Base-by-base conservation (phyloP, 2,888 invertebrate genomes). In the Troilus luridus region DNA sequence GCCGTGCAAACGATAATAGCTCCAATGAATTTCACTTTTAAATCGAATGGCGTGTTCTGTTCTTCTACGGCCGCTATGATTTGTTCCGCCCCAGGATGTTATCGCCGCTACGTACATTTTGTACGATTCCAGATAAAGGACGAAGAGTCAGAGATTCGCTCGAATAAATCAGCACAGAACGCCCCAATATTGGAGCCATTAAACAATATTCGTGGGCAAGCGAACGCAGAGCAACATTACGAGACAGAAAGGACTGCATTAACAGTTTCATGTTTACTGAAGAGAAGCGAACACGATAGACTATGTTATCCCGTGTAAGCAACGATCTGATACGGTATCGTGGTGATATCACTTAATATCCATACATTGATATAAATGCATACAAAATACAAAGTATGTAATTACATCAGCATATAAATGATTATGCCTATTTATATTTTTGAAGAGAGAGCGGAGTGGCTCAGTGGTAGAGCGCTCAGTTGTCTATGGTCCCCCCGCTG, bases 1-100 rank as follows among this genome's bases (percentile, higher is more conserved):
- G 72, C 72, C 72, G 41, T 77, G 72, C 72, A 41, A 77, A 77
- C 72, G 72, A 27, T 77, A 77, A 77, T 77, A 77, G 72, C 72
- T 27, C 41, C 72, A 77, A 77, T 77, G 72, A 77, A 77, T 77
- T 77, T 77, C 72, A 77, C 72, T 77, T 77, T 77, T 77, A 77
- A 77, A 77, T 77, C 72, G 72, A 21, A 8, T 77, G 41, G 72
- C 72, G 72, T 77, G 72, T 14, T 17, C 72, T 27, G 7, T 77
- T 77, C 72, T 77, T 77, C 72, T 27, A 77, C 72, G 72, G 72
- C 72, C 72, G 72, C 27, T 77, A 77, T 77, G 72, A 77, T 77
- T 77, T 77, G 72, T 77, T 77, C 72, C 9, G 67, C 14, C 17
- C 27, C 6, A 6, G 41, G 14, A 14, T 77, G 27, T 19, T 77